Conservation (phyloP, 2,797 vertebrate genomes). For the Botia kubotai region DNA sequence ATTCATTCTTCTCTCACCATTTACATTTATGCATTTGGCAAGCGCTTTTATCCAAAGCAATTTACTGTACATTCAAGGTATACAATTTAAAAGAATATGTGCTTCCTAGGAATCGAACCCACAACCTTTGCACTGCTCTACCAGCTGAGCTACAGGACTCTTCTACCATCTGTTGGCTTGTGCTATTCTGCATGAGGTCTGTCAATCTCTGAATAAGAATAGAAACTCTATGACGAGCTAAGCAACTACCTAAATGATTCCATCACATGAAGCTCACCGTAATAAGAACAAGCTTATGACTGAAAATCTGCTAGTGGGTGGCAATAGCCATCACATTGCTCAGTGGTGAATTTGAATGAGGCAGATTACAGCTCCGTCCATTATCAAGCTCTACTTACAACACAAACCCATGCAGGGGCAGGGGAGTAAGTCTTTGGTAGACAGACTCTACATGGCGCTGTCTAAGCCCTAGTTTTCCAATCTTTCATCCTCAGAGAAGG, state of each 20-base stretch:
- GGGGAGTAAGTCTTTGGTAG: background rate
- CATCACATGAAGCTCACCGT: background rate
- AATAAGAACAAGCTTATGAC: background rate
- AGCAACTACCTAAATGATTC: background rate
- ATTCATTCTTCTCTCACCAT: background rate
- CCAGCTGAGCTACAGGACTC: too few relatives aligned
- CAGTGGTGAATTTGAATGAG: constrained; percentile 66
- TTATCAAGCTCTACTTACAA: background rate
- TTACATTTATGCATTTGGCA: too few relatives aligned
- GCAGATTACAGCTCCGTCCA: constrained; percentile 57
- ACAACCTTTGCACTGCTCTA: too few relatives aligned
- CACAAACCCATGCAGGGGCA: background rate
- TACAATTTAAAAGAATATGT: too few relatives aligned
- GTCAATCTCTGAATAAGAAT: background rate
- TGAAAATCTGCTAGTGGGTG: background rate
- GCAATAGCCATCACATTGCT: constrained; percentile 44
- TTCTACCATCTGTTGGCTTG: background rate
- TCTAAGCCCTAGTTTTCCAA: constrained; percentile 5
- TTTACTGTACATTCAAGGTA: too few relatives aligned
- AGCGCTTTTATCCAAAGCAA: too few relatives aligned
- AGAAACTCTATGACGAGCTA: background rate
- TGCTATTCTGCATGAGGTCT: background rate
- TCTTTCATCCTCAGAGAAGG: background rate
- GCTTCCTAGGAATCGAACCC: too few relatives aligned
- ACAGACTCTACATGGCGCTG: background rate